Evolutionary conservation across 2,888 invertebrate genomes (phyloP), one percentile per base, ranked within the genome.

Genomic region (Tyria jacobaeae): DNA sequence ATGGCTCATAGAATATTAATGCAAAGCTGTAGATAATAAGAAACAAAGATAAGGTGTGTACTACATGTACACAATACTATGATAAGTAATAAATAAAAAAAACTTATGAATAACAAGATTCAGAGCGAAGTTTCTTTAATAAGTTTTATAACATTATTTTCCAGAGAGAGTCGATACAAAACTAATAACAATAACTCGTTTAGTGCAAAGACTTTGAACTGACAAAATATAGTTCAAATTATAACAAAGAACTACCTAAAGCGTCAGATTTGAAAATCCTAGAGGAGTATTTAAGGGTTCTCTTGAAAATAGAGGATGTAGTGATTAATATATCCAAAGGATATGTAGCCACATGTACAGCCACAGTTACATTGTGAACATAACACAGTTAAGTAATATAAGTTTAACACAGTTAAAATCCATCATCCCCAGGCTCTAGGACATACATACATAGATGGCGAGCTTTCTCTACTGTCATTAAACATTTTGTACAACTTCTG

Each of bases 1-100:
- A 71, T 77, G 77, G 77, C 61, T 78, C 71, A 72, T 66, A 77
- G 64, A 77, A 75, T 66, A 64, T 55, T 57, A 64, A 75, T 73
- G 71, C 60, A 68, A 62, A 57, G 60, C 37, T 59, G 68, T 68
- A 58, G 73, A 78, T 71, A 68, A 62, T 48, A 68, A 78, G 68
- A 67, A 60, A 50, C 66, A 65, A 44, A 67, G 68, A 72, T 66
- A 66, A 64, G 44, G 48, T 24, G n/a, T n/a, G n/a, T n/a, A n/a
- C n/a, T 35, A 44, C 55, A 76, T 68, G 66, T 62, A 66, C 58
- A 72, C 61, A 54, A 41, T 59, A 35, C 57, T 62, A 66, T 65
- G 68, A 72, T 71, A n/a, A n/a, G n/a, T n/a, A n/a, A n/a, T n/a
- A n/a, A n/a, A n/a, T n/a, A 71, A 70, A 75, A 71, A 12, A 44